Evolutionary conservation across 1,140 invertebrate species (phyloP).

Genomic region (Oryzaephilus surinamensis): DNA sequence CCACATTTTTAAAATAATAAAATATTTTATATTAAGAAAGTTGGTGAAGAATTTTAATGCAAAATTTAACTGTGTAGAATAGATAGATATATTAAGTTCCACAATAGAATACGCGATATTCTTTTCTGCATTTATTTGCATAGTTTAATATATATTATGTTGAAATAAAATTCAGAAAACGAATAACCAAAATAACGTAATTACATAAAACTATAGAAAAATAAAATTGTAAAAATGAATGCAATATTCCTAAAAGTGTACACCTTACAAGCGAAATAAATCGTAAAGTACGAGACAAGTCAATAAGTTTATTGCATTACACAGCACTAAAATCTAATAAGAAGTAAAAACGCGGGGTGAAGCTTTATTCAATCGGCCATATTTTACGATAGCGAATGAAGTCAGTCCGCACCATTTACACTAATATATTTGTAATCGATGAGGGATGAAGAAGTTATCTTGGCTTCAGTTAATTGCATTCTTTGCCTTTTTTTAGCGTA

Average conservation of each 20-base stretch:
- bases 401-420: slow-evolving; percentile 23
- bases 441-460: slow-evolving; percentile 20
- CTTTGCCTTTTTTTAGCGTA: no score
- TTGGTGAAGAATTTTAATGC: no score
- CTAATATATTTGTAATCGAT: slow-evolving; percentile 24
- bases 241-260: neutral
- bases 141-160: no score
- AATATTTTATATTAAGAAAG: no score
- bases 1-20: no score
- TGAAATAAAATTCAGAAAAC: no score
- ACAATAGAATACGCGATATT: no score
- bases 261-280: neutral
- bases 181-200: no score
- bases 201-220: neutral
- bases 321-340: slow-evolving; percentile 16
- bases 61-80: no score
- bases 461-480: slow-evolving; percentile 16
- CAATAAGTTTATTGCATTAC: slow-evolving; percentile 12
- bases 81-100: no score
- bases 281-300: slow-evolving; percentile 5
- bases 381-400: slow-evolving; percentile 19
- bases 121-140: no score
- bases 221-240: neutral
- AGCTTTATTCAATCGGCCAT: slow-evolving; percentile 13
- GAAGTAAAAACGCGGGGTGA: slow-evolving; percentile 7